Evolutionary conservation across 2,113 vertebrate genomes (phyloP).

Genomic region (Odobenus rosmarus): DNA sequence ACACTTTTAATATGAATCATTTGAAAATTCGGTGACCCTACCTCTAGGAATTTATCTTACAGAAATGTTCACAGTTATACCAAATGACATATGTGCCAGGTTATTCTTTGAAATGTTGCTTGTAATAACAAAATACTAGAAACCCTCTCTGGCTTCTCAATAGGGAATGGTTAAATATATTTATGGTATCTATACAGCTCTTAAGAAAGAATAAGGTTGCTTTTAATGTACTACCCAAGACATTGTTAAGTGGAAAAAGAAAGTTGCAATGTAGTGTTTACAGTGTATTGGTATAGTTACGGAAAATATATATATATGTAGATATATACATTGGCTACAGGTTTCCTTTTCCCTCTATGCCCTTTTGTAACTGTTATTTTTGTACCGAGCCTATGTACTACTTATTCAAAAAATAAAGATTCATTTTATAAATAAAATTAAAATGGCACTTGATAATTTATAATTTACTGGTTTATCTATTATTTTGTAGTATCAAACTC

Average conservation of each 20-base stretch:
- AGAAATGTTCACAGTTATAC: background rate
- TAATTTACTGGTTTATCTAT: background rate
- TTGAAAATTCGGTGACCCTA: background rate
- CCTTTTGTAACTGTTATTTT: background rate
- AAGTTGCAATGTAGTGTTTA: background rate
- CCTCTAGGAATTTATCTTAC: background rate
- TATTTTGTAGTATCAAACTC: background rate
- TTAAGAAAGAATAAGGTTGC: background rate
- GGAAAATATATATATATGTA: background rate
- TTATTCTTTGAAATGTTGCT: constrained; percentile 12
- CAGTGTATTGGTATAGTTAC: background rate
- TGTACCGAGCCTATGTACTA: background rate
- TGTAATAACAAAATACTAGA: background rate
- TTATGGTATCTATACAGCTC: background rate
- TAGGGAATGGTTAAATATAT: background rate
- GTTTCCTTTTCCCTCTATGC: background rate
- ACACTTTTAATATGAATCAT: background rate
- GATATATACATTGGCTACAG: background rate
- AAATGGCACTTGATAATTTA: background rate
- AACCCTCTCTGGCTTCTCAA: background rate
- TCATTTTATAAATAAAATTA: constrained; percentile 2
- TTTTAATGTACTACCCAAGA: background rate
- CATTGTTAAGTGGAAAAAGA: background rate
- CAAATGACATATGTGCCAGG: background rate
- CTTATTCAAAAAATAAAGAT: constrained; percentile 25